Percentiles rank a stretch among this genome's conserved stretches.
These are phyloP conservation scores for Montifringilla adamsi DNA, from an alignment of 2,113 vertebrate genomes.

Conservation along the genomic window DNA sequence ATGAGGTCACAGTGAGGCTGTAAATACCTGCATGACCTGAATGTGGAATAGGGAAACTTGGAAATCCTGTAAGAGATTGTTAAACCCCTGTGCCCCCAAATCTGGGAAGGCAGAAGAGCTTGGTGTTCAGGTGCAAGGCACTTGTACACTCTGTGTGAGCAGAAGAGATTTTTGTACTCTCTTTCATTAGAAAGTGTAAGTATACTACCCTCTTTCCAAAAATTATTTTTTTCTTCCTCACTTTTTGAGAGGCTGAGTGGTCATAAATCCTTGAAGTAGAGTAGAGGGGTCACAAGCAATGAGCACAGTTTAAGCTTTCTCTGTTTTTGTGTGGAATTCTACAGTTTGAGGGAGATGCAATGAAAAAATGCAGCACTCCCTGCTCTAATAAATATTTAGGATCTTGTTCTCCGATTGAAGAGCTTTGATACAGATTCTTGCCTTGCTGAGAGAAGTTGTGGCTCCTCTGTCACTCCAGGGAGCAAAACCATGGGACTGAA, in stretches of 20 bases:
- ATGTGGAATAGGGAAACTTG: background rate
- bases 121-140: background rate
- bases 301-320: background rate
- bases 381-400: background rate
- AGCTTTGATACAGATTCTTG: background rate
- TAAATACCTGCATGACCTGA: background rate
- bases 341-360: background rate
- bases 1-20: background rate
- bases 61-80: background rate
- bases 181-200: background rate
- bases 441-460: background rate
- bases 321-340: background rate
- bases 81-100: background rate
- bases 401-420: background rate
- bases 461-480: background rate
- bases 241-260: rapidly evolving
- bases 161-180: background rate
- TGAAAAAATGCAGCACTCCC: background rate
- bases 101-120: background rate
- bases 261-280: background rate
- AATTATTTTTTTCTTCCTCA: background rate
- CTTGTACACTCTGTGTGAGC: background rate
- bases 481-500: background rate
- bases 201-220: background rate
- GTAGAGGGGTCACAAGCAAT: background rate